These are phyloP conservation scores for Panthera uncia DNA, from an alignment of 2,113 vertebrate species.

Conservation along the genomic window DNA sequence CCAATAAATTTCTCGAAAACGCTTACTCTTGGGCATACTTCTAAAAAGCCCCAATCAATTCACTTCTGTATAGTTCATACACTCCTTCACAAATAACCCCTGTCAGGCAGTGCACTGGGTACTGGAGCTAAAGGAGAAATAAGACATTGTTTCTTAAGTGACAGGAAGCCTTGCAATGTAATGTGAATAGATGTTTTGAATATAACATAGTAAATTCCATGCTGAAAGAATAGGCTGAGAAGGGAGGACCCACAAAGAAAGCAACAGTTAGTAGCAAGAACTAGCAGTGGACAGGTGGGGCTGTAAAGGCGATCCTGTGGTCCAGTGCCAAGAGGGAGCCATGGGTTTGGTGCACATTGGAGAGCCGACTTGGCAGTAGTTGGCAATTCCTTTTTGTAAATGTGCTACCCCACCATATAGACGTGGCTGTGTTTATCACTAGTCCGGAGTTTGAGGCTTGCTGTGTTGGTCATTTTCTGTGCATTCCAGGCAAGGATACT, in stretches of 20 bases:
- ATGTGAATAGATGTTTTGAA: neutral
- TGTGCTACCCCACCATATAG: fast-evolving
- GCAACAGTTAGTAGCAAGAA: neutral
- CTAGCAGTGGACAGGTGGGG: fast-evolving
- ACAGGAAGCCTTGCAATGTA: neutral
- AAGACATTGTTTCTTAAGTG: neutral
- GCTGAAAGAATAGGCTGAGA: neutral
- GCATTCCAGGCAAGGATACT: neutral
- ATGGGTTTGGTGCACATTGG: neutral
- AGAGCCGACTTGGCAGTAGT: neutral
- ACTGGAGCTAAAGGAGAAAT: neutral
- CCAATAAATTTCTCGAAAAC: neutral
- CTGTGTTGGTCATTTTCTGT: neutral
- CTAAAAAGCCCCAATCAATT: neutral
- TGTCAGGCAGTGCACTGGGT: neutral
- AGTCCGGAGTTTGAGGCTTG: neutral
- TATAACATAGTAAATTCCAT: neutral
- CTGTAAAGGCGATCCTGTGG: fast-evolving
- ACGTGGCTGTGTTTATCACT: neutral
- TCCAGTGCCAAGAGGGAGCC: neutral
- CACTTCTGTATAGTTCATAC: neutral
- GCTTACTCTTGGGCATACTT: neutral
- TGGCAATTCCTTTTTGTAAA: neutral
- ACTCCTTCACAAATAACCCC: neutral
- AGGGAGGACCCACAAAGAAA: neutral